Evolutionary conservation across 1,140 invertebrate species (phyloP), one percentile per base, ranked within the genome.

Genomic region (Galleria mellonella): DNA sequence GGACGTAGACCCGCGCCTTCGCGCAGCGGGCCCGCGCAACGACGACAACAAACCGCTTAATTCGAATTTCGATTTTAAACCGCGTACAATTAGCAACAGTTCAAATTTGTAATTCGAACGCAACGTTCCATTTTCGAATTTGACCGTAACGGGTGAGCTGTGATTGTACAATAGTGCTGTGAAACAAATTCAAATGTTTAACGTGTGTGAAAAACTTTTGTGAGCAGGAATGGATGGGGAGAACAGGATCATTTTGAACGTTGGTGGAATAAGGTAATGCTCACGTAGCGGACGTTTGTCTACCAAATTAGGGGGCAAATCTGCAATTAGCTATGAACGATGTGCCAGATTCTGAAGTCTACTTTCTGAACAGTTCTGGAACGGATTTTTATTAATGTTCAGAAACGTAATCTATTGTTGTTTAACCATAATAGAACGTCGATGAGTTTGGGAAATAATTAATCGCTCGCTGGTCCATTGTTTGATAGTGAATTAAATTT

Each of bases 241-340:
- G 87, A 96, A 98, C 88, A 92, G 97, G 72, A 96, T 98, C 56
- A 95, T 98, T 74, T 90, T 98, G 57, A 98, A 98, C 88, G 96
- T 98, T 61, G 97, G 97, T 44, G 97, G 97, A 32, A 97, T 98
- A 76, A 87, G 88, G 88, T 89, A 40, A 2, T 2, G 8, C 30
- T n/a, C 10, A 31, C 10, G 30, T 31, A 31, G 30, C 10, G 10
- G 9, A 31, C 9, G 10, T 31, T 9, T 31, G 9, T 31, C 30
- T 31, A 2, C 9, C 10, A 31, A 31, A 31, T n/a, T 31, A 31
- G 10, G 30, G 30, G 30, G 30, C 10, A 31, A 23, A 23, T 23
- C 17, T 6, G 17, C 17, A 23, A 23, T 23, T 23, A 23, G 17
- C 6, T 23, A 23, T 6, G 17, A 23, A 23, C 2, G 6, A 23